These are phyloP conservation scores for Dorcus parallelipipedus DNA, from an alignment of 2,888 invertebrate genomes.

Conservation along the genomic window DNA sequence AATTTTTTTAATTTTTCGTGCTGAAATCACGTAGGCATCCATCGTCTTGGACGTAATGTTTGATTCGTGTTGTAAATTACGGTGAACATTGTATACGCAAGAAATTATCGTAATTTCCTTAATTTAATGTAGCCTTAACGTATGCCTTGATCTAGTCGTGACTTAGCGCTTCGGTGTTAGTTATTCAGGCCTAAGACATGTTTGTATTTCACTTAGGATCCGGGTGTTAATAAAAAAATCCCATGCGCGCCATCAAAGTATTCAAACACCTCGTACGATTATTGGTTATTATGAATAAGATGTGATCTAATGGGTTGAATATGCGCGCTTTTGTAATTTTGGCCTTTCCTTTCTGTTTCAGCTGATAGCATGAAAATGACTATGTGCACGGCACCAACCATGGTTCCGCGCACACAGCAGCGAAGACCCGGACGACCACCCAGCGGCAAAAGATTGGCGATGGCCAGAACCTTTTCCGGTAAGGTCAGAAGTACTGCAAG, in stretches of 20 bases:
- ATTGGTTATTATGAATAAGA: too few species aligned
- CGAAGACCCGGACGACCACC: constrained; percentile 61
- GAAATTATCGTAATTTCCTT: too few species aligned
- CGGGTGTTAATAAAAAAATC: not conserved
- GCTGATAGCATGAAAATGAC: constrained; percentile 61
- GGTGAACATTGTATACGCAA: too few species aligned
- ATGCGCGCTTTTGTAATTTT: not conserved
- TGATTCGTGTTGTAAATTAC: too few species aligned
- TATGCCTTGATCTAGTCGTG: not conserved
- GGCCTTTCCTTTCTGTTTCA: constrained; percentile 23
- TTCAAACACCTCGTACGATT: too few species aligned
- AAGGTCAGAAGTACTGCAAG: constrained; percentile 44
- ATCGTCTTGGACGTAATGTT: too few species aligned
- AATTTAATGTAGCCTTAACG: not conserved
- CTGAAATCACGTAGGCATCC: too few species aligned
- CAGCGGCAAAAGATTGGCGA: constrained; percentile 48
- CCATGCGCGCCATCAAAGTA: not conserved
- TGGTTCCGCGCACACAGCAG: constrained; percentile 65
- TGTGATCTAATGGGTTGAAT: too few species aligned
- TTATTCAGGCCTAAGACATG: not conserved
- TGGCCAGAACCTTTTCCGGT: constrained; percentile 40
- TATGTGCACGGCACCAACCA: constrained; percentile 65
- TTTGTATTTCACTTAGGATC: too few species aligned
- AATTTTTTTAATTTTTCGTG: too few species aligned
- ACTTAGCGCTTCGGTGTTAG: not conserved